Conservation (phyloP, 2,797 vertebrate species). For the Xenentodon cancila region DNA sequence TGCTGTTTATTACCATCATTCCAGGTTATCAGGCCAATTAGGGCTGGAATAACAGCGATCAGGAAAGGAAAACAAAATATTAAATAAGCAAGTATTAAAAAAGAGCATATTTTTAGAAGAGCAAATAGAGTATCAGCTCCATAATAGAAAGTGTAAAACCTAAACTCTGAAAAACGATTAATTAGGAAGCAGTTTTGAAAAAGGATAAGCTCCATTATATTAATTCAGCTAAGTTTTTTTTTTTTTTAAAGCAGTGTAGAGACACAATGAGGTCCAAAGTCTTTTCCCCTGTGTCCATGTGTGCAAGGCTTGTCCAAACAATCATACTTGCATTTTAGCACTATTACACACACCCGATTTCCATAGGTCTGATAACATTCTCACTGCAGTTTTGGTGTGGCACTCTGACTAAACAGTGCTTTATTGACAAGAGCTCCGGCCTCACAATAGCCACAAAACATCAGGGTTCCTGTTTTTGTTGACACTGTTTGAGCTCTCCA, state of each 20-base stretch:
- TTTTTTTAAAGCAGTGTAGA: constrained; percentile 14
- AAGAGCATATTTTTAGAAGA: constrained; percentile 33
- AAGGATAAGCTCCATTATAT: constrained; percentile 23
- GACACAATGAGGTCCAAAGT: constrained; percentile 47
- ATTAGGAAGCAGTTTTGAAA: constrained; percentile 22
- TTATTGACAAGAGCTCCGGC: constrained; percentile 86
- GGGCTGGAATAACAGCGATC: constrained; percentile 63
- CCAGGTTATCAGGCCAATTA: constrained; percentile 78
- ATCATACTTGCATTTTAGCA: constrained; percentile 81
- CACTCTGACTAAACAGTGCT: constrained; percentile 87
- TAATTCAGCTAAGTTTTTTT: constrained; percentile 11
- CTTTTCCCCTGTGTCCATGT: constrained; percentile 59
- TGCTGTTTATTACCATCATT: constrained; percentile 73
- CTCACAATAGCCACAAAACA: constrained; percentile 86
- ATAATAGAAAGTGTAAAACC: no score
- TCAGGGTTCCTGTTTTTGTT: constrained; percentile 89
- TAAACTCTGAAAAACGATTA: constrained; percentile 15
- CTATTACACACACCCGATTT: constrained; percentile 79
- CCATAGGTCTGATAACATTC: constrained; percentile 91
- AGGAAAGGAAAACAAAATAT: constrained; percentile 26
- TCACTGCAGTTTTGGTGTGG: constrained; percentile 86
- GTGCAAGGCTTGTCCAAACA: constrained; percentile 79
- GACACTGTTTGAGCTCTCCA: constrained; percentile 84
- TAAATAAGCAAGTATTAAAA: constrained; percentile 41
- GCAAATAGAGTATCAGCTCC: constrained; percentile 4